Evolutionary conservation across 2,797 vertebrate genomes (phyloP), one percentile per base, ranked within the genome.

Genomic region (Siniperca undulata): DNA sequence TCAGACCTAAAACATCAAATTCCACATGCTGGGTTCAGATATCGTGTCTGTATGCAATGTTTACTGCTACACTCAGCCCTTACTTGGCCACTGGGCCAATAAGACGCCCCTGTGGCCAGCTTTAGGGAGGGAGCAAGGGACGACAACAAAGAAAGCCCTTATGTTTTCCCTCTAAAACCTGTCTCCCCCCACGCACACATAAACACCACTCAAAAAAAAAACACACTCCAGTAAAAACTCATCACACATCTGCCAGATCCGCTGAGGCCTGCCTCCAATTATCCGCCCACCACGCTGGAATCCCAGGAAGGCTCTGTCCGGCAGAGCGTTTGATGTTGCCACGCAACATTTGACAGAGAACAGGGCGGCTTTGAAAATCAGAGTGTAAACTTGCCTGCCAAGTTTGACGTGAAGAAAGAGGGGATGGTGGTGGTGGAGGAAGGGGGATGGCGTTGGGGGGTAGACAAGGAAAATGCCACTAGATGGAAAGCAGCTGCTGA

Each of bases 341-440:
- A 94, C 88, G 92, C 95, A 94, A 94, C 93, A 93, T 94, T 95
- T 95, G 94, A 95, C 93, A 88, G 93, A 93, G 93, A 94, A 93
- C 94, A 95, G 94, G 92, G 91, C 88, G 79, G 94, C 94, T 94
- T 95, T 96, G 92, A 94, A 93, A 94, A 91, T 86, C 88, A 62
- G 87, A 92, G 94, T 86, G 91, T 94, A 94, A 94, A 95, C 93
- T 92, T 79, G 88, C 91, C 92, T 93, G 95, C 92, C 94, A 93
- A 92, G 92, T 92, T 95, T 91, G 91, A 92, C 91, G 86, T 92
- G 93, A 92, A 93, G 90, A 93, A 92, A 92, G 84, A 82, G 80
- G 85, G 82, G 87, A 83, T 73, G 81, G 85, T 56, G 74, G 77
- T 4, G 74, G 77, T 2, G 64, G 73, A 40, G 62, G 16, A 17